Base-by-base conservation (phyloP, 2,113 vertebrate genomes). In the Puntigrus tetrazona region DNA sequence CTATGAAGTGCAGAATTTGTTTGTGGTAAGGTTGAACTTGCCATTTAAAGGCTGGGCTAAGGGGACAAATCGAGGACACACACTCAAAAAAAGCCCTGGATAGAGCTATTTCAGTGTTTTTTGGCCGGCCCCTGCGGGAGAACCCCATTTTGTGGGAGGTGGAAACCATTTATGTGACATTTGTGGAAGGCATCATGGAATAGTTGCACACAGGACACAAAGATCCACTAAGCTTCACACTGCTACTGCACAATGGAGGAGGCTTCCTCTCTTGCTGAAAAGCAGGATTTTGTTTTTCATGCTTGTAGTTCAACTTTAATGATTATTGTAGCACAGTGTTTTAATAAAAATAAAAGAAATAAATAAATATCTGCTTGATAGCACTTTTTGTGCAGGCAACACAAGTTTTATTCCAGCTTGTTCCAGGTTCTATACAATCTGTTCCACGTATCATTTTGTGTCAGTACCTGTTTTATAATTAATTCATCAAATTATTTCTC, bases 111-210 rank as follows among this genome's bases (percentile, higher is more conserved):
- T 18, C 8, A 43, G n/a, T 27, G 7, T 41, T 63, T 78, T 79
- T 79, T 79, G 41, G 25, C 57, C 8, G 3, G 25, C 7, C 38
- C 77, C 38, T 61, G 34, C 1, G 36, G 77, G 77, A 80, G 36
- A 80, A 65, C 20, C n/a, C 14, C 13, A 43, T 65, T 79, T 65
- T 29, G n/a, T 63, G 38, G 52, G 7, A 78, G 76, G 29, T 55
- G 34, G 52, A 41, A 78, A 78, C 34, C 76, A 78, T 61, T 78
- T 78, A 59, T 78, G 27, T 59, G 11, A 38, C 50, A 78, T 59
- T 13, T 61, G 6, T 78, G 34, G 34, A 78, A 31, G 27, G 25
- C 27, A 50, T 52, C 27, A 20, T 76, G 18, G 16, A 76, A 18
- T 76, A 52, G 52, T 25, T 38, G 45, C 16, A 47, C 45, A 16